phyloP scores from a whole-genome alignment of 2,113 vertebrate species.

The Lophochroa leadbeateri region DNA sequence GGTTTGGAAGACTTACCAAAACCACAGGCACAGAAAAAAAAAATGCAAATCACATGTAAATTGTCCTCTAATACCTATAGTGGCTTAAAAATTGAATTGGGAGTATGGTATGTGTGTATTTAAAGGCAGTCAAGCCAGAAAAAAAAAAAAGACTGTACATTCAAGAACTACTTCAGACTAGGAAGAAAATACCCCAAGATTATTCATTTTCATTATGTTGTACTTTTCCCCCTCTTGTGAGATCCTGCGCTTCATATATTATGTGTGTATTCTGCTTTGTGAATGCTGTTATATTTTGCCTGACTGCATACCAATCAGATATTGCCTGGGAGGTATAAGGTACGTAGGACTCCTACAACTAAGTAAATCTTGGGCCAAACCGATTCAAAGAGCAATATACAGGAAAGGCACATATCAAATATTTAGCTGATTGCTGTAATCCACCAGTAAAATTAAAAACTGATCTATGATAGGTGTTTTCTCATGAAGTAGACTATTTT shows the following conservation, averaged over 20 bases:
- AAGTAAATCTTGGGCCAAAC: neutral
- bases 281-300: neutral
- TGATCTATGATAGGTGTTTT: neutral
- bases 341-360: neutral
- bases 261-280: neutral
- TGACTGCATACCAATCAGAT: neutral
- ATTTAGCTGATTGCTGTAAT: neutral
- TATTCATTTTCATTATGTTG: conserved; percentile 27
- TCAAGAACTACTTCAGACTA: conserved; percentile 46
- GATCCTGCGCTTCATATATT: neutral
- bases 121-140: conserved; percentile 62
- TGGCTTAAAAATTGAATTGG: conserved; percentile 64
- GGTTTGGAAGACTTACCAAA: conserved; percentile 83
- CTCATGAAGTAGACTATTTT: neutral
- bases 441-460: conserved; percentile 23
- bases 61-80: conserved; percentile 78
- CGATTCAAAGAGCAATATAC: neutral
- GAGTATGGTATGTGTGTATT: conserved; percentile 53
- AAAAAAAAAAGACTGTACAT: conserved; percentile 7
- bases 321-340: neutral
- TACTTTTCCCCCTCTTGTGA: neutral
- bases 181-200: conserved; percentile 40
- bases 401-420: neutral
- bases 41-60: conserved; percentile 82
- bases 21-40: conserved; percentile 77